Base-by-base conservation (phyloP, 1,140 invertebrate species). In the Drosophila rufa region DNA sequence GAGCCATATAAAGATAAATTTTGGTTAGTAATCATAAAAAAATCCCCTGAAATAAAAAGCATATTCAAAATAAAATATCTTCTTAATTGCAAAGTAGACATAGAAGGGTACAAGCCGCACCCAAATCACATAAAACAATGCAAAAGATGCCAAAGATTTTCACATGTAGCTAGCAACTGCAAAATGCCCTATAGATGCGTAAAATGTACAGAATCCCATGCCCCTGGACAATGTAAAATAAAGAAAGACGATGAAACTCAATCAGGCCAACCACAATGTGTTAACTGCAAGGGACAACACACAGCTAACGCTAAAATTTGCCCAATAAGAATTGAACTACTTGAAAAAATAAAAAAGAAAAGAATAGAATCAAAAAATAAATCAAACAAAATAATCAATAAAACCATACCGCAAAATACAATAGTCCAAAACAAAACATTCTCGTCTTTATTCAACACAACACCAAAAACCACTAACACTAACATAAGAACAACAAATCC, bases 251-350 rank as follows among this genome's bases (percentile, higher is more conserved):
- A n/a, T n/a, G n/a, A n/a, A n/a, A n/a, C n/a, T n/a, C n/a, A n/a
- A n/a, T n/a, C n/a, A n/a, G n/a, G n/a, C n/a, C 25, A 40, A 42
- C 14, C 36, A 1, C 33, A 47, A 59, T 59, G 57, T 3, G 14
- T 51, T 0, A 51, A 62, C n/a, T 62, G 60, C 6, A 6, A 17
- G 7, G 60, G 33, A 0, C 4, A 30, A 1, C 60, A 62, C 11
- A 62, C 59, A 2, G 47, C 60, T 1, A 64, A 64, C 15, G 60
- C 60, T 0, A 53, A 51, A 19, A 22, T 33, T 3, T 64, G 60
- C 9, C 60, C 60, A 2, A 9, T 43, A 1, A 25, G 46, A 40
- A 38, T 48, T 12, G 45, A 6, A 8, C 19, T 46, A 22, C 12
- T 4, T 47, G 0, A 36, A 22, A 17, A 45, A 47, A 30, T 1